A percentile compares a stretch with the other conserved stretches of the same genome.
phyloP scores from a whole-genome alignment of 1,140 invertebrate species.

The Colletes gigas region DNA sequence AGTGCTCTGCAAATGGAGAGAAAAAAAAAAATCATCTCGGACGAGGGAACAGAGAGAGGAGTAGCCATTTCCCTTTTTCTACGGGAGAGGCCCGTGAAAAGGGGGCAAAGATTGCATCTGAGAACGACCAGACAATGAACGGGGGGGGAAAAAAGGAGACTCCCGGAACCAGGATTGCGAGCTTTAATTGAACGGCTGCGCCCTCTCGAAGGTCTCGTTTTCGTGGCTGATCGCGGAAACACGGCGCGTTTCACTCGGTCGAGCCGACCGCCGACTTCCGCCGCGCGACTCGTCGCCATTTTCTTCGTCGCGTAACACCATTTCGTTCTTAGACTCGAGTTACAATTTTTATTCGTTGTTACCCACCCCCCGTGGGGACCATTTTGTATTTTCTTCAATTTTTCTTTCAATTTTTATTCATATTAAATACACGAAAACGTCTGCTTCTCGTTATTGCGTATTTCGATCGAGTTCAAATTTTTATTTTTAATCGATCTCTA shows the following conservation, averaged over 20 bases:
- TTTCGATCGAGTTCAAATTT: too few relatives aligned
- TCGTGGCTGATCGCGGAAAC: slow-evolving; percentile 2
- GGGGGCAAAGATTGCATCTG: neutral
- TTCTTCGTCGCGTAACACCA: neutral
- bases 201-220: neutral
- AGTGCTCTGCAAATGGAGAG: slow-evolving; percentile 64
- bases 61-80: slow-evolving; percentile 13
- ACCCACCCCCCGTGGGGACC: too few relatives aligned
- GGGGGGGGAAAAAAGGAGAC: neutral
- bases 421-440: too few relatives aligned
- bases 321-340: too few relatives aligned
- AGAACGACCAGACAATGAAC: slow-evolving; percentile 18
- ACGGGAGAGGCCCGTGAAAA: neutral
- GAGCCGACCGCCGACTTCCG: slow-evolving; percentile 18
- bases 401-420: too few relatives aligned
- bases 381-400: too few relatives aligned
- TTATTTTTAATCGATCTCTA: too few relatives aligned
- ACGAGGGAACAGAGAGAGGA: neutral
- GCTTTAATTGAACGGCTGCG: slow-evolving; percentile 28
- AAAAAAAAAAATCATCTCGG: neutral
- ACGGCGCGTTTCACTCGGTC: slow-evolving; percentile 13
- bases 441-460: too few relatives aligned
- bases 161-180: neutral
- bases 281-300: slow-evolving; percentile 33
- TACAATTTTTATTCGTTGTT: too few relatives aligned